Conservation (phyloP, 2,888 invertebrate species). For the Chesias legatella region DNA sequence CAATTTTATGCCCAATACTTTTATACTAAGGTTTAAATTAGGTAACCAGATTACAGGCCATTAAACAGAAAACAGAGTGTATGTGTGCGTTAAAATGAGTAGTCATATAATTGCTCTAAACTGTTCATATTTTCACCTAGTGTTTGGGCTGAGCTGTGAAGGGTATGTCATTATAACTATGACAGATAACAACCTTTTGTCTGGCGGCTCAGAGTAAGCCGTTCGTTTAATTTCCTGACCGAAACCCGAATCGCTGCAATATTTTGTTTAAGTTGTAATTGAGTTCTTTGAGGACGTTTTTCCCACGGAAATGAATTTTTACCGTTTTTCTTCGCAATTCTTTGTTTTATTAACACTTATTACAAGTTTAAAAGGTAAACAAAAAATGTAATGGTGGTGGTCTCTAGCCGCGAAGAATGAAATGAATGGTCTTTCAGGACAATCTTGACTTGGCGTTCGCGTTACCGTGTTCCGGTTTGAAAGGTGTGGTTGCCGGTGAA, state of each 20-base stretch:
- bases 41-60: slow-evolving; percentile 41
- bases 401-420: slow-evolving; percentile 11
- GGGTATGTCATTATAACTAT: slow-evolving; percentile 64
- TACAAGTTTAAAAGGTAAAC: slow-evolving; percentile 5
- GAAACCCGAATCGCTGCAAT: slow-evolving; percentile 64
- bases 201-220: slow-evolving; percentile 58
- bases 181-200: slow-evolving; percentile 67
- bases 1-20: slow-evolving; percentile 51
- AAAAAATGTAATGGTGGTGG: slow-evolving; percentile 1
- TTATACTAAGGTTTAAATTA: slow-evolving; percentile 57
- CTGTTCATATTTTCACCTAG: slow-evolving; percentile 58
- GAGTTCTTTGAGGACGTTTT: slow-evolving; percentile 71
- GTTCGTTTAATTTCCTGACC: slow-evolving; percentile 76
- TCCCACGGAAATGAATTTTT: slow-evolving; percentile 64
- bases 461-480: too few relatives aligned
- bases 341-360: slow-evolving; percentile 14
- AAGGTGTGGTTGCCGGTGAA: too few relatives aligned
- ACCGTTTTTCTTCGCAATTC: slow-evolving; percentile 9
- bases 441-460: too few relatives aligned
- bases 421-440: too few relatives aligned
- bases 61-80: slow-evolving; percentile 51
- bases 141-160: slow-evolving; percentile 45
- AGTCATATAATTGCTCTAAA: slow-evolving; percentile 60
- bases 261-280: slow-evolving; percentile 76
- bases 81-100: slow-evolving; percentile 53